A percentile compares a stretch with the other conserved stretches of the same genome.
These are phyloP conservation scores for Amiota minor DNA, from an alignment of 2,888 invertebrate genomes.

Conservation along the genomic window DNA sequence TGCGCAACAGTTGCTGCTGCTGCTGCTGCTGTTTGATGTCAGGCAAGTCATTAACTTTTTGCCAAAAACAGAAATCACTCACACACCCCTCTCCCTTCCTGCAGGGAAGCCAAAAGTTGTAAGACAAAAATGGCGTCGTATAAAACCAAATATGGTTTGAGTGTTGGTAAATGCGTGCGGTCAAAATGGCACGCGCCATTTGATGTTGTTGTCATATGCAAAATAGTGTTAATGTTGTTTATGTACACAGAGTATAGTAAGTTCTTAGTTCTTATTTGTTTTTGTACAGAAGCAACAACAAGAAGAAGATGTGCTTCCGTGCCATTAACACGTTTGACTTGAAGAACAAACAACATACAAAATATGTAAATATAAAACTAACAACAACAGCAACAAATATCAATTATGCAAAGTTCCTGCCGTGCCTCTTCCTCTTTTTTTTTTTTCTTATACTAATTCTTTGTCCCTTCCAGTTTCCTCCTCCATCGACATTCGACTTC, in stretches of 20 bases:
- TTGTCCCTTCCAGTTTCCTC: no score
- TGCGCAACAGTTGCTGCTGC: background rate
- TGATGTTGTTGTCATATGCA: slow-evolving; percentile 47
- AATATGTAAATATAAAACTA: slow-evolving; percentile 20
- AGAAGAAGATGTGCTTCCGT: slow-evolving; percentile 58
- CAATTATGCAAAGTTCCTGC: slow-evolving; percentile 63
- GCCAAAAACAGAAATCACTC: background rate
- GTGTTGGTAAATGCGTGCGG: background rate
- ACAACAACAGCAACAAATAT: slow-evolving; percentile 41
- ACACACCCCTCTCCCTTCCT: no score
- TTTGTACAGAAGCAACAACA: background rate
- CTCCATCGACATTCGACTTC: no score
- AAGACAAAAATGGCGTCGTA: background rate
- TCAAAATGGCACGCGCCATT: slow-evolving; percentile 61
- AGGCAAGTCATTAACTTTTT: slow-evolving; percentile 2
- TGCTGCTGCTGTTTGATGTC: background rate
- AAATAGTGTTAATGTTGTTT: slow-evolving; percentile 45
- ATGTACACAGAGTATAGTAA: background rate
- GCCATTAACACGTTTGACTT: slow-evolving; percentile 60
- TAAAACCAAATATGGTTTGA: slow-evolving; percentile 1
- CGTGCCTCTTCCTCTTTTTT: slow-evolving; percentile 29
- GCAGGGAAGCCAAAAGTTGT: background rate
- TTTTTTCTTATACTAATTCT: no score
- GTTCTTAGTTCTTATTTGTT: background rate
- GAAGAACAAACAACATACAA: slow-evolving; percentile 37